These are phyloP conservation scores for Lampris incognitus DNA, from an alignment of 2,113 vertebrate genomes.

Conservation along the genomic window DNA sequence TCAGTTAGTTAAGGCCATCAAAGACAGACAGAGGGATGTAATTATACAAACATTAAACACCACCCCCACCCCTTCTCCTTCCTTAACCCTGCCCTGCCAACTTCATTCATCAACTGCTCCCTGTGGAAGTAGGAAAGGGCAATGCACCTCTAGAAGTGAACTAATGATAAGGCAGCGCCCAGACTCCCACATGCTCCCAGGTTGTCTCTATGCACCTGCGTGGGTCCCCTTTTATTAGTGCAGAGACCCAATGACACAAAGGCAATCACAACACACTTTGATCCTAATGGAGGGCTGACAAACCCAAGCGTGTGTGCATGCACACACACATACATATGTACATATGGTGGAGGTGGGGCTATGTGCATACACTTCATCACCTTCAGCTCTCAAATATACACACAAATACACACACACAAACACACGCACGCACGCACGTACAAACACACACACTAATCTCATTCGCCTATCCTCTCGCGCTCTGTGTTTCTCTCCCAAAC, in stretches of 20 bases:
- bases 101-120: constrained; percentile 65
- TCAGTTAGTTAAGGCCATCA: constrained; percentile 49
- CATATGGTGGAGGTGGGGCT: no score
- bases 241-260: constrained; percentile 70
- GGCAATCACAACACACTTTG: constrained; percentile 72
- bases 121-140: constrained; percentile 72
- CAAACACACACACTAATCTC: not conserved
- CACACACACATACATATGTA: not conserved
- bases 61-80: constrained; percentile 22
- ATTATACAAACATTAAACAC: constrained; percentile 69
- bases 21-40: constrained; percentile 63
- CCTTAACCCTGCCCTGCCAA: constrained; percentile 30
- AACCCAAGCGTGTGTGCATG: constrained; percentile 10
- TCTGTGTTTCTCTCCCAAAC: no score
- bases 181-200: constrained; percentile 46
- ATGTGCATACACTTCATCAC: no score
- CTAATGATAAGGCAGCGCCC: constrained; percentile 69
- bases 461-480: no score
- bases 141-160: constrained; percentile 62
- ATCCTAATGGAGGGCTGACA: constrained; percentile 55
- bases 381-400: not conserved
- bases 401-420: constrained; percentile 9
- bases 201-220: constrained; percentile 53
- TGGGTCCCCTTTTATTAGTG: constrained; percentile 68
- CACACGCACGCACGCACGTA: not conserved